Base-by-base conservation (phyloP, 2,888 invertebrate genomes). In the Slavum lentiscoides region DNA sequence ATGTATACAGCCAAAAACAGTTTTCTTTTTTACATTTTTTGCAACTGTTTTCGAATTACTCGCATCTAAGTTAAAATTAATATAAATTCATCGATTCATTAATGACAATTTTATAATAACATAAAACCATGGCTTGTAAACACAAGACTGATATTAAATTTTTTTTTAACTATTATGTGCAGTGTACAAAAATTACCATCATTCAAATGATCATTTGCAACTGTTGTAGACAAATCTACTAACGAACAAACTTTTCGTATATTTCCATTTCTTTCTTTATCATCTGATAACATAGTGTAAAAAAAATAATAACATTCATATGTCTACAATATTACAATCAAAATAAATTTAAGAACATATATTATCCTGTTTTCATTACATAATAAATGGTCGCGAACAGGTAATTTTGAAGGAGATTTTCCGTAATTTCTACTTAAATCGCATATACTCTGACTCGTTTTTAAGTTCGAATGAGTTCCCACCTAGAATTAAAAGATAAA, bases 401-500 rank as follows among this genome's bases (percentile, higher is more conserved):
- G 72, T 49, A 83, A 43, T 72, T 80, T 76, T 11, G 83, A 82
- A 62, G 75, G 68, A 68, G 80, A 81, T 66, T 81, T 81, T 49
- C 81, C 80, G 81, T 89, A 81, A 72, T 77, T 90, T 85, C 93
- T 91, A 84, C 93, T 94, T 43, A 95, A 88, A 86, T 95, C 95
- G 83, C 92, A 92, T 82, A 94, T 94, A 82, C 94, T 95, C 86
- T 95, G 94, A 86, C 94, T 95, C 84, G 92, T 91, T 85, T 93
- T 93, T 82, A 96, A 87, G 83, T 91, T 93, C 62, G 94, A 93
- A 83, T 92, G 90, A 86, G 92, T 92, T 82, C 93, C 93, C 84
- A 93, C 92, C 93, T 93, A 85, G 72, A 84, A 83, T n/a, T 15
- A 62, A 75, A 73, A 23, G 17, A 49, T 7, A 62, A 72, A 53